phyloP scores from a whole-genome alignment of 2,888 invertebrate species.

The Yponomeuta cagnagella region DNA sequence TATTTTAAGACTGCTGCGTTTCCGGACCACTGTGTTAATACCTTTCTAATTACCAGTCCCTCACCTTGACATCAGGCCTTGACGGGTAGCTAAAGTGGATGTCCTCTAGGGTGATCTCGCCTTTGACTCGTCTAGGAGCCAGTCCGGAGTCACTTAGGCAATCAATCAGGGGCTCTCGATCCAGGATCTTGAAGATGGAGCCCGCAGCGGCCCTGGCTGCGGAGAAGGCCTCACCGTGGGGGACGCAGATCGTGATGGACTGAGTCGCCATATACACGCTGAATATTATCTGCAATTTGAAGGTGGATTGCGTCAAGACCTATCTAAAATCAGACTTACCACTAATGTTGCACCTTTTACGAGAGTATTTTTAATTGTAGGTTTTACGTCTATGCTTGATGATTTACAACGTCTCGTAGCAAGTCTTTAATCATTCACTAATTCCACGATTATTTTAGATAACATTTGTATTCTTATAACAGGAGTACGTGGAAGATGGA shows the following conservation, averaged over 20 bases:
- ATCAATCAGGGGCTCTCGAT: slow-evolving; percentile 82
- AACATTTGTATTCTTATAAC: too few species aligned
- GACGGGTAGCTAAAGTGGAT: slow-evolving; percentile 88
- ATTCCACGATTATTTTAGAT: too few species aligned
- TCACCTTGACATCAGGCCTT: slow-evolving; percentile 80
- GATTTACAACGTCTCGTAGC: too few species aligned
- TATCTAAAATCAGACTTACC: background rate
- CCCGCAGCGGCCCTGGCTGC: slow-evolving; percentile 84
- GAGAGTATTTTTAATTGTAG: too few species aligned
- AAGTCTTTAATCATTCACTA: too few species aligned
- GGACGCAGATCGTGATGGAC: slow-evolving; percentile 83
- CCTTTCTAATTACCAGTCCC: background rate
- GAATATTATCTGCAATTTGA: slow-evolving; percentile 77
- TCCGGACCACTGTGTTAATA: too few species aligned
- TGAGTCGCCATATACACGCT: slow-evolving; percentile 85
- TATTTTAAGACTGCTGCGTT: too few species aligned
- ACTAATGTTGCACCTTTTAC: background rate
- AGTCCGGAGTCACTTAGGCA: slow-evolving; percentile 77
- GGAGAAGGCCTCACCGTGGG: slow-evolving; percentile 84
- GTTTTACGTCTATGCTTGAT: too few species aligned
- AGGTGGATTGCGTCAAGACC: background rate
- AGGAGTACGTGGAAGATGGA: too few species aligned
- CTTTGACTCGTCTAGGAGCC: slow-evolving; percentile 75
- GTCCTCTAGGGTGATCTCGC: slow-evolving; percentile 81
- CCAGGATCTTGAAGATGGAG: slow-evolving; percentile 82